Percentiles rank a stretch among this genome's conserved stretches.
Conservation (phyloP, 2,113 vertebrate species). For the Myotis brandtii region DNA sequence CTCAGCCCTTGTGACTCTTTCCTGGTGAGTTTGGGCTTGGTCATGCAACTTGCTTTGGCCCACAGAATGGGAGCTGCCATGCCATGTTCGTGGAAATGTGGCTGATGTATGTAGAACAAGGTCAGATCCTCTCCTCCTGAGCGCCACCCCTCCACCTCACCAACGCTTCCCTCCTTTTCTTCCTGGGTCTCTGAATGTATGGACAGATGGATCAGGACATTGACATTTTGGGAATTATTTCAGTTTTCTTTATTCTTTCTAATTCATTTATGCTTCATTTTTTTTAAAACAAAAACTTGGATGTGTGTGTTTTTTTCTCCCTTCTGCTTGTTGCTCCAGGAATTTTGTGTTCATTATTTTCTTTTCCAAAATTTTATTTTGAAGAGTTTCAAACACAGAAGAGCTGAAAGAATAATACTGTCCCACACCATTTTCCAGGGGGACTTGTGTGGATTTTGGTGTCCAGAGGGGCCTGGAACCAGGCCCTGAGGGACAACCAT, state of each 20-base stretch:
- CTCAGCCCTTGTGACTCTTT: not conserved
- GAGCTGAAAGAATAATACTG: not conserved
- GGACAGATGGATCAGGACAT: not conserved
- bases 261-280: not conserved
- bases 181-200: not conserved
- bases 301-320: not conserved
- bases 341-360: not conserved
- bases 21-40: not conserved
- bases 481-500: no score
- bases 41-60: not conserved
- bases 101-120: accelerated
- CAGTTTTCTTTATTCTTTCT: not conserved
- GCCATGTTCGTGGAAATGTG: not conserved
- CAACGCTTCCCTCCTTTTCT: no score
- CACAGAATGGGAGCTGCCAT: not conserved
- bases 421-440: not conserved
- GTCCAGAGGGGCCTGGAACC: not conserved
- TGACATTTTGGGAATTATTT: not conserved
- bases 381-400: not conserved
- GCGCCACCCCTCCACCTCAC: not conserved
- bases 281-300: not conserved
- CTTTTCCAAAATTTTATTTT: not conserved
- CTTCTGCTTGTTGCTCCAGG: not conserved
- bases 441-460: not conserved
- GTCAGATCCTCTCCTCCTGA: not conserved